phyloP scores from a whole-genome alignment of 2,797 vertebrate genomes.

The Tinamus major region DNA sequence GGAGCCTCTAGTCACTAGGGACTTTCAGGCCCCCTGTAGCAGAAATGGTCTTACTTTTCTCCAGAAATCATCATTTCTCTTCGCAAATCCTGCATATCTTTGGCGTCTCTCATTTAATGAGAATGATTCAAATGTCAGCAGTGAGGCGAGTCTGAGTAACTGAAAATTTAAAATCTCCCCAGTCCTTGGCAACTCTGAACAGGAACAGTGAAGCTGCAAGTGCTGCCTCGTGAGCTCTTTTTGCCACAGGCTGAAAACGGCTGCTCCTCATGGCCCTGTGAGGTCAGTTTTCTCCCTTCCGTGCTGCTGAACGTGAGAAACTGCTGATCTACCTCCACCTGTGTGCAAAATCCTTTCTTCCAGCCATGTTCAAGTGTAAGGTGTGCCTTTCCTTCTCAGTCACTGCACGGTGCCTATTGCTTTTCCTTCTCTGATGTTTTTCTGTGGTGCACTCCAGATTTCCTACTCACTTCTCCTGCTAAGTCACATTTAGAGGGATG shows the following conservation, averaged over 20 bases:
- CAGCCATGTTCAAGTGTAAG: background rate
- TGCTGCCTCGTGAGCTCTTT: background rate
- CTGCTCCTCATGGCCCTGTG: background rate
- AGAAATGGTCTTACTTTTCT: background rate
- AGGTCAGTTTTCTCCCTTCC: background rate
- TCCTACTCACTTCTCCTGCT: background rate
- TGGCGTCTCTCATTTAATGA: background rate
- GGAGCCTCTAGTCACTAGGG: background rate
- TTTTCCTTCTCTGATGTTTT: background rate
- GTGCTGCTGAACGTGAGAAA: background rate
- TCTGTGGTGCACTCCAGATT: fast-evolving
- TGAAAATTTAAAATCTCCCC: background rate
- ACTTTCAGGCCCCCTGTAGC: background rate
- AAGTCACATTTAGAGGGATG: background rate
- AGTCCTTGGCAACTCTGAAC: background rate
- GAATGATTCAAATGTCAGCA: background rate
- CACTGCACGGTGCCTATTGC: background rate
- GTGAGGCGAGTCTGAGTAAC: background rate
- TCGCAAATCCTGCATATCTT: background rate
- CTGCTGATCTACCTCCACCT: background rate
- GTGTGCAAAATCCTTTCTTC: background rate
- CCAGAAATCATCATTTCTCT: background rate
- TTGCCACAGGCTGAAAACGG: background rate
- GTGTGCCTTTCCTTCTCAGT: background rate
- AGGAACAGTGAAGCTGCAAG: background rate